Evolutionary conservation across 2,888 invertebrate genomes (phyloP).

Genomic region (Julus scandinavius): DNA sequence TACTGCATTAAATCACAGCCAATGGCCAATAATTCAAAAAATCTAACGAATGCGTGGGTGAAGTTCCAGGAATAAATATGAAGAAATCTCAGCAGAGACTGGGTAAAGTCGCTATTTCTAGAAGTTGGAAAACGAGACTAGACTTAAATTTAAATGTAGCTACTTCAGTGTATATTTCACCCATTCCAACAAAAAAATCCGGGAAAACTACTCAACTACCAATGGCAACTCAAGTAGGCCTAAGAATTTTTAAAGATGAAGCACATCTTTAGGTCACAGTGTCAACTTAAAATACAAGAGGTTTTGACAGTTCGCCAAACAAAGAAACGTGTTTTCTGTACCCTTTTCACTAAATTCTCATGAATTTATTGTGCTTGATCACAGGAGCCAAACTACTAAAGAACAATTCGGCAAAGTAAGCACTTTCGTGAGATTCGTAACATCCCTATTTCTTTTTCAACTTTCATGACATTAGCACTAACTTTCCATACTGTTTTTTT

Average conservation of each 20-base stretch:
- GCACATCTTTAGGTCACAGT: not conserved
- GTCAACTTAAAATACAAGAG: not conserved
- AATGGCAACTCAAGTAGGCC: not conserved
- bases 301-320: not conserved
- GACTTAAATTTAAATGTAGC: constrained; percentile 9
- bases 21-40: no score
- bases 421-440: no score
- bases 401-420: no score
- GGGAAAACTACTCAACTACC: not conserved
- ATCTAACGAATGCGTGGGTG: not conserved
- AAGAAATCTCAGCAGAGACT: not conserved
- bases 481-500: no score
- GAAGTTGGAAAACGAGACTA: not conserved
- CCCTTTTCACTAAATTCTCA: not conserved
- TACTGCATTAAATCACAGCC: no score
- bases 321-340: not conserved
- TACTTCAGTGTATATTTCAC: not conserved
- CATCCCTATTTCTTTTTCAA: no score
- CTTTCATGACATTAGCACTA: no score
- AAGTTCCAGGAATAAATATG: not conserved
- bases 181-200: not conserved
- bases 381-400: no score
- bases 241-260: not conserved
- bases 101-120: not conserved
- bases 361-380: not conserved